Evolutionary conservation across 1,140 invertebrate species (phyloP), one percentile per base, ranked within the genome.

Genomic region (Ooceraea biroi): DNA sequence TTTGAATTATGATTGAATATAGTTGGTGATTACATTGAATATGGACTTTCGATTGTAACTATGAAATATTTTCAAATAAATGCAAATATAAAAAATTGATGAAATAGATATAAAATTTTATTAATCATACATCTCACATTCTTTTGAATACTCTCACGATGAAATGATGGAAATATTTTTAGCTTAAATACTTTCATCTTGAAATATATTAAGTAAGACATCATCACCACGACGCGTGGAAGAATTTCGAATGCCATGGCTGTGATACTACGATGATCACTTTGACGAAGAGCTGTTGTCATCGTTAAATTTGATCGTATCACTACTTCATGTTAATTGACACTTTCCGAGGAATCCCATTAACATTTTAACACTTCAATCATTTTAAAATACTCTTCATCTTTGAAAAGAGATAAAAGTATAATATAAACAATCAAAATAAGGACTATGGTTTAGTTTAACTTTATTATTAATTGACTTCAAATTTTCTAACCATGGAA

Each of bases 391-490:
- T 46, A 19, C 12, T 3, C 36, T n/a, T 74, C 30, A 50, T 36
- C 19, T 74, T 27, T 61, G 25, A 48, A 44, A 61, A 36, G 11
- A 50, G 17, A 72, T 55, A 48, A 72, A 72, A 57, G 5, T 19
- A 30, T 12, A 0, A 30, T 22, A 3, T 60, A 11, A 60, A 10
- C 36, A 57, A 72, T 57, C 3, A 8, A 14, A 25, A 0, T 25
- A 58, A 44, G 22, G 17, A 27, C 14, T 5, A 44, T 22, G n/a
- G n/a, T 3, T 5, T 25, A 58, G 0, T 3, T 25, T 7, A 58
- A 73, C 58, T 73, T 72, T 66, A 22, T 66, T 27, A 11, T 27
- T 69, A n/a, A n/a, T n/a, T n/a, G n/a, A n/a, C n/a, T n/a, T n/a
- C n/a, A n/a, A 1, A n/a, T 22, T 50, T 30, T 7, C 17, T 17